Conservation (phyloP, 2,888 invertebrate genomes). For the Aricia artaxerxes region DNA sequence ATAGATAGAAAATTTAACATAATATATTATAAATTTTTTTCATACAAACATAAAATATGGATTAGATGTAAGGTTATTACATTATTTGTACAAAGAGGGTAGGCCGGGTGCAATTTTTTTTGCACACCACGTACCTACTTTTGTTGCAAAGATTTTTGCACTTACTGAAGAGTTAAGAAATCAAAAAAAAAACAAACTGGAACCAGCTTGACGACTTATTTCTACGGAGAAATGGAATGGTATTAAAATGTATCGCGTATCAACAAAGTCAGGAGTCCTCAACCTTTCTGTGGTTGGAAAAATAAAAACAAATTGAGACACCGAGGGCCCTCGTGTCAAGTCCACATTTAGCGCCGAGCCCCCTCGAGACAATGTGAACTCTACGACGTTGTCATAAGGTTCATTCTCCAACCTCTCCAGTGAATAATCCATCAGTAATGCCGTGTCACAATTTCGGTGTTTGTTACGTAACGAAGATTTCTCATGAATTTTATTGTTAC, state of each 20-base stretch:
- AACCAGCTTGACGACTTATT: not conserved
- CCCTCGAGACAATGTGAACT: not conserved
- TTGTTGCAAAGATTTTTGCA: too few species aligned
- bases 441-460: conserved; percentile 10
- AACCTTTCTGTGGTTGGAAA: conserved; percentile 23
- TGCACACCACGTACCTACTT: too few species aligned
- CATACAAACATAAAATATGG: too few species aligned
- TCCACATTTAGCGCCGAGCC: not conserved
- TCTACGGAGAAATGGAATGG: not conserved
- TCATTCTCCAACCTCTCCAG: not conserved
- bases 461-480: conserved; percentile 19
- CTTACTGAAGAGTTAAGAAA: too few species aligned
- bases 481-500: not conserved
- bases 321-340: conserved; percentile 7
- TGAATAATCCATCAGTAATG: conserved; percentile 24
- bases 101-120: too few species aligned
- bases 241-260: not conserved
- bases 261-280: conserved; percentile 17
- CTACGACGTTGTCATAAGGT: conserved; percentile 8
- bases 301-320: conserved; percentile 30
- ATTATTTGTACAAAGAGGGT: too few species aligned
- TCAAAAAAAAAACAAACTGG: too few species aligned
- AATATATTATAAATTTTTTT: too few species aligned
- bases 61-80: too few species aligned
- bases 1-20: too few species aligned